Evolutionary conservation across 1,140 invertebrate genomes (phyloP).

Genomic region (Aricia agestis): DNA sequence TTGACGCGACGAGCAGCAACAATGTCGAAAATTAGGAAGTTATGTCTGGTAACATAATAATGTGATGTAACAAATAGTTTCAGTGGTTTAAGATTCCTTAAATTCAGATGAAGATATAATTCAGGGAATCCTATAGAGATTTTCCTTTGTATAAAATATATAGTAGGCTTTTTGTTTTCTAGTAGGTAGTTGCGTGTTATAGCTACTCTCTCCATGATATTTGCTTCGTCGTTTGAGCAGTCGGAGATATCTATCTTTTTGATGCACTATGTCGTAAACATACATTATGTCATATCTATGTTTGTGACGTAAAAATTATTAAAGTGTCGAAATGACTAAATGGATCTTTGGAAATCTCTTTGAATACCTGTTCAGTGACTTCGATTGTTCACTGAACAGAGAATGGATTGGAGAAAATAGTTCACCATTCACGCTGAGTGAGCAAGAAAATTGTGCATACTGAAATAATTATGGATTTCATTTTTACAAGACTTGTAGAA

Average conservation of each 20-base stretch:
- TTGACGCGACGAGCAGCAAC: not conserved
- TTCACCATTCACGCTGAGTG: not conserved
- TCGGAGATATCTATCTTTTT: no score
- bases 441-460: conserved; percentile 3
- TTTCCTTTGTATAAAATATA: not conserved
- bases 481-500: not conserved
- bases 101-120: no score
- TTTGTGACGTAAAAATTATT: not conserved
- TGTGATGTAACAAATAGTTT: not conserved
- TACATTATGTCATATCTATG: no score
- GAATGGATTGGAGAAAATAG: conserved; percentile 10
- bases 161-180: no score
- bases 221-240: no score
- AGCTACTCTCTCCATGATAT: no score
- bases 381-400: conserved; percentile 15
- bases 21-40: not conserved
- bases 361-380: conserved; percentile 12
- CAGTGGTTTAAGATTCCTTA: not conserved
- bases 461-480: not conserved
- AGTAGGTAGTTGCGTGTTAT: no score
- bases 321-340: not conserved
- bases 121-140: no score
- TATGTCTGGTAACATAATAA: not conserved
- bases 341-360: conserved; percentile 7
- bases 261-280: no score